Conservation (phyloP, 2,113 vertebrate genomes). For the Athene noctua region DNA sequence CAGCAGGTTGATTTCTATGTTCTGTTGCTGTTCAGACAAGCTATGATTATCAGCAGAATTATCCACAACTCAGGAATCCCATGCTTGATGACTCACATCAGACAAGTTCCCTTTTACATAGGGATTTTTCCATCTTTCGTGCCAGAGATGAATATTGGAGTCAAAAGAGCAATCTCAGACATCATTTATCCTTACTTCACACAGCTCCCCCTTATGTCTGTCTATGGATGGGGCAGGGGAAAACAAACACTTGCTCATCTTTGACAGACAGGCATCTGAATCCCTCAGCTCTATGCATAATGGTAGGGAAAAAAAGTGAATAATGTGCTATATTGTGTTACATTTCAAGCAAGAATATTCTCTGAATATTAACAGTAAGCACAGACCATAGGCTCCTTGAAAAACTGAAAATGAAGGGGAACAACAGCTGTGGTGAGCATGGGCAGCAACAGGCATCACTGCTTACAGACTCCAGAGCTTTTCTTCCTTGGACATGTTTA, state of each 20-base stretch:
- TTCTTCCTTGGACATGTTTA: background rate
- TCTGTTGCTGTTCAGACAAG: background rate
- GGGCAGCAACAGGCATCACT: background rate
- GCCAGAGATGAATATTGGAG: background rate
- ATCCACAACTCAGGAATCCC: background rate
- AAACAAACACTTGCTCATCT: background rate
- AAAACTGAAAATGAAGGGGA: background rate
- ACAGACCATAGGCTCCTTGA: background rate
- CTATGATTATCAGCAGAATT: background rate
- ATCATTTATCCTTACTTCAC: background rate
- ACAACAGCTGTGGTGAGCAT: background rate
- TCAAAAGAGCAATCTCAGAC: background rate
- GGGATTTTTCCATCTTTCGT: background rate
- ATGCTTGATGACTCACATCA: background rate
- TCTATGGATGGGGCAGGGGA: background rate
- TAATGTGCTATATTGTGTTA: background rate
- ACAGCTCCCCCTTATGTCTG: conserved; percentile 44
- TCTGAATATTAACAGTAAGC: background rate
- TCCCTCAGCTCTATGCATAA: background rate
- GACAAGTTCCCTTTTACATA: background rate
- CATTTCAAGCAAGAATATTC: background rate
- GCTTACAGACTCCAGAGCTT: background rate
- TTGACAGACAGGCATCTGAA: background rate
- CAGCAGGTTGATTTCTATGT: background rate
- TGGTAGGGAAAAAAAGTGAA: background rate